phyloP scores from a whole-genome alignment of 2,888 invertebrate genomes.

The Tachina fera region DNA sequence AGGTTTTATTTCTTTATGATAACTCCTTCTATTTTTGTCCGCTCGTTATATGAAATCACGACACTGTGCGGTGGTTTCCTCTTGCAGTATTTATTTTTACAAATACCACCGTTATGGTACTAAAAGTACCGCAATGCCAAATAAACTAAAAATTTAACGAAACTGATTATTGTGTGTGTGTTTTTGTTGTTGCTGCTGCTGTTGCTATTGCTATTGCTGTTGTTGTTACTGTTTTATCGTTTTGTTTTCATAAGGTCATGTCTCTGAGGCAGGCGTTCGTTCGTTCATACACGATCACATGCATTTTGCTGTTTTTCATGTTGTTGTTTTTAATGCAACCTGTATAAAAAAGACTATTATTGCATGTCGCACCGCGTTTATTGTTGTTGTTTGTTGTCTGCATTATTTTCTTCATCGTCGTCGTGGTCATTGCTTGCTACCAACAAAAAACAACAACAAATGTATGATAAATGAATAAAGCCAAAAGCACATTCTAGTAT shows the following conservation, averaged over 20 bases:
- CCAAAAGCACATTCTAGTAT: conserved; percentile 41
- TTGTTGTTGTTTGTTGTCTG: conserved; percentile 15
- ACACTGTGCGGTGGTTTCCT: background rate
- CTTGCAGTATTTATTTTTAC: conserved; percentile 30
- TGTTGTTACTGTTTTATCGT: background rate
- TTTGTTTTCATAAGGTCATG: conserved; percentile 43
- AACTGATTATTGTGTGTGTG: background rate
- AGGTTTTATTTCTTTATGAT: no score
- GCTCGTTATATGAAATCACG: no score
- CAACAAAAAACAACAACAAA: background rate
- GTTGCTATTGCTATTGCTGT: background rate
- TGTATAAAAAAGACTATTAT: conserved; percentile 32
- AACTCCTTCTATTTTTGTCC: no score
- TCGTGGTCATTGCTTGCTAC: conserved; percentile 64
- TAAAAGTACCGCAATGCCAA: conserved; percentile 73
- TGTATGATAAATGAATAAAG: conserved; percentile 31
- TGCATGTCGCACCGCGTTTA: conserved; percentile 50
- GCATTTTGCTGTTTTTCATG: conserved; percentile 37
- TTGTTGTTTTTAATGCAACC: conserved; percentile 49
- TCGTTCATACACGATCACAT: conserved; percentile 57
- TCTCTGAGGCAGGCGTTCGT: conserved; percentile 61
- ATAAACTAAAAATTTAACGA: background rate
- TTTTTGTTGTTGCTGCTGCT: background rate
- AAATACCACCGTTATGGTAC: conserved; percentile 63
- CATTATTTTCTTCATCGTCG: conserved; percentile 25